phyloP scores from a whole-genome alignment of 2,888 invertebrate species.

The Ornithoptera alexandrae region DNA sequence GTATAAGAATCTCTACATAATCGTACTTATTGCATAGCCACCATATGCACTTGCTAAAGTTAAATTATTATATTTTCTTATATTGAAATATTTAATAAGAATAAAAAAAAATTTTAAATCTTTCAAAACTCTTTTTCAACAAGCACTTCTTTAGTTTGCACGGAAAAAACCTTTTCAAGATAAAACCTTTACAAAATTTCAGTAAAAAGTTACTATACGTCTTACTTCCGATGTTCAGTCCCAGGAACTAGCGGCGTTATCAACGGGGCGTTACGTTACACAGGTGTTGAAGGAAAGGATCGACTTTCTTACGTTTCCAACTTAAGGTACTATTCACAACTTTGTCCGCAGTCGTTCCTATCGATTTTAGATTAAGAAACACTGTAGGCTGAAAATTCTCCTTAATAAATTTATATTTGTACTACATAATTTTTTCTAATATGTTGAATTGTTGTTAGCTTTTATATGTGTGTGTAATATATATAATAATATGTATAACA shows the following conservation, averaged over 20 bases:
- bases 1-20: no score
- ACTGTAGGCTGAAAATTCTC: slow-evolving; percentile 72
- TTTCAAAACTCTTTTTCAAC: not conserved
- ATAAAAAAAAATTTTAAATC: no score
- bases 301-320: slow-evolving; percentile 69
- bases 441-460: slow-evolving; percentile 21
- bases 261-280: slow-evolving; percentile 63
- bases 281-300: slow-evolving; percentile 71
- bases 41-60: no score
- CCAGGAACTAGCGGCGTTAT: slow-evolving; percentile 55
- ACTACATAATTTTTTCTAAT: slow-evolving; percentile 7
- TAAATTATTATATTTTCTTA: no score
- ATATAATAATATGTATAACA: no score
- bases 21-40: no score
- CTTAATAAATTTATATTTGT: slow-evolving; percentile 61
- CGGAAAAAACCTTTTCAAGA: not conserved
- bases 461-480: slow-evolving; percentile 2
- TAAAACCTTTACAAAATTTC: slow-evolving; percentile 8
- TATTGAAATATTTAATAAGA: no score
- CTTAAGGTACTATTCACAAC: slow-evolving; percentile 74
- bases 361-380: slow-evolving; percentile 79
- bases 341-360: slow-evolving; percentile 70
- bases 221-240: slow-evolving; percentile 52
- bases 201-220: slow-evolving; percentile 52
- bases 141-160: not conserved